phyloP scores from a whole-genome alignment of 2,797 vertebrate species.

The Enteromius radiatus region DNA sequence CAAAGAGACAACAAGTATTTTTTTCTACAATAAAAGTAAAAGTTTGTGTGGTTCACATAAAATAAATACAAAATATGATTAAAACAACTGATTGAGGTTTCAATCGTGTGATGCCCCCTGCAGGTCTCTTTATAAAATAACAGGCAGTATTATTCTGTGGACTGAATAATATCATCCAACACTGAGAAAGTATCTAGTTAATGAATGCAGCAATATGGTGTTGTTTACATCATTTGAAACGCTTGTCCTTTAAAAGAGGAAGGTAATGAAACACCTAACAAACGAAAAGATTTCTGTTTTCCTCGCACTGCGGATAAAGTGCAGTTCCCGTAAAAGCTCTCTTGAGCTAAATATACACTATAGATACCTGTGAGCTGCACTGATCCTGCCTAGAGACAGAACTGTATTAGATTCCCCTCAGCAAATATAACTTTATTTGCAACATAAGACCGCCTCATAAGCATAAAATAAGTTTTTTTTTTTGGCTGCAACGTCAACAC shows the following conservation, averaged over 20 bases:
- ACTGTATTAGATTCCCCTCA: slow-evolving; percentile 26
- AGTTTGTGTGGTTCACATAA: not conserved
- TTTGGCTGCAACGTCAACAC: not conserved
- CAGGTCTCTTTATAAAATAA: slow-evolving; percentile 5
- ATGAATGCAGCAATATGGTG: not conserved
- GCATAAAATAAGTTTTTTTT: not conserved
- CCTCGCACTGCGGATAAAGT: not conserved
- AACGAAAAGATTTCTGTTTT: not conserved
- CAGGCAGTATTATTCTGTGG: not conserved
- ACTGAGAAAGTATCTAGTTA: not conserved
- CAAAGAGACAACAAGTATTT: not conserved
- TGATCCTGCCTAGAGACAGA: slow-evolving; percentile 40
- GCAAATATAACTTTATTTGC: not conserved
- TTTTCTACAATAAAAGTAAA: not conserved
- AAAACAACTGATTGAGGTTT: not conserved
- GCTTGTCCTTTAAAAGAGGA: not conserved
- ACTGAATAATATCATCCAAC: not conserved
- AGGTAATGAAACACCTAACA: not conserved
- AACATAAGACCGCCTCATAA: not conserved
- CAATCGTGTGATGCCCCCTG: slow-evolving; percentile 10
- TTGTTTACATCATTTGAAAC: not conserved
- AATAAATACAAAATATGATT: not conserved
- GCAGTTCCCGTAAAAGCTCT: slow-evolving; percentile 22
- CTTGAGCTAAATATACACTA: slow-evolving; percentile 39
- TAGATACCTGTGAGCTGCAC: slow-evolving; percentile 28